Conservation (phyloP, 2,113 vertebrate species). For the Anolis sagrei region DNA sequence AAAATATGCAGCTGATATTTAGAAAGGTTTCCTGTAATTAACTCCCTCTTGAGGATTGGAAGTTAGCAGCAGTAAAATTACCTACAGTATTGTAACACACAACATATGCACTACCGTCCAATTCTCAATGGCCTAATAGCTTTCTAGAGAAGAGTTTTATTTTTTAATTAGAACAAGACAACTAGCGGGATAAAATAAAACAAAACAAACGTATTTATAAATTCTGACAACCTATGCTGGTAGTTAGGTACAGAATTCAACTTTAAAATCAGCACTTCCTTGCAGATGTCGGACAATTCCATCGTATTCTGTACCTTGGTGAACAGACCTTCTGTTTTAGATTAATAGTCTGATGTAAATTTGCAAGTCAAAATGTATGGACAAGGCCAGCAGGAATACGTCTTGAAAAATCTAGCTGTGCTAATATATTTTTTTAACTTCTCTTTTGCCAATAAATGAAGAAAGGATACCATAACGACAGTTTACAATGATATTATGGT, state of each 20-base stretch:
- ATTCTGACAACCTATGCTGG: conserved; percentile 45
- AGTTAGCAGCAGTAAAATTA: conserved; percentile 99
- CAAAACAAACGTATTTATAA: conserved; percentile 63
- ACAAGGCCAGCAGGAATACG: conserved; percentile 7
- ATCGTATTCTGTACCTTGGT: conserved; percentile 22
- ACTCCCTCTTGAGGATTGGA: conserved; percentile 97
- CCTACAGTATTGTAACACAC: conserved; percentile 96
- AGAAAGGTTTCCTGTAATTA: conserved; percentile 99
- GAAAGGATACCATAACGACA: background rate
- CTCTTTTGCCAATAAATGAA: background rate
- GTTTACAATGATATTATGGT: background rate
- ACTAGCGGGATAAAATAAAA: conserved; percentile 59
- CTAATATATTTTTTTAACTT: background rate
- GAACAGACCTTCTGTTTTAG: conserved; percentile 22
- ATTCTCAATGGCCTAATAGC: conserved; percentile 73
- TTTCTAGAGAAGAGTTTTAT: conserved; percentile 67
- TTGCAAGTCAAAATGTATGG: conserved; percentile 3
- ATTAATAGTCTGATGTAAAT: conserved; percentile 16
- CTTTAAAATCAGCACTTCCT: conserved; percentile 47
- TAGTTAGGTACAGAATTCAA: conserved; percentile 41
- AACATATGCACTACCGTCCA: conserved; percentile 91
- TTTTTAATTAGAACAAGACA: conserved; percentile 74
- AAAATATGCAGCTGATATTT: conserved; percentile 98
- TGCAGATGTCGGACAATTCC: conserved; percentile 41
- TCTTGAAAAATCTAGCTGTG: background rate